These are phyloP conservation scores for Chrysolina oricalcia DNA, from an alignment of 2,888 invertebrate species.

Conservation along the genomic window DNA sequence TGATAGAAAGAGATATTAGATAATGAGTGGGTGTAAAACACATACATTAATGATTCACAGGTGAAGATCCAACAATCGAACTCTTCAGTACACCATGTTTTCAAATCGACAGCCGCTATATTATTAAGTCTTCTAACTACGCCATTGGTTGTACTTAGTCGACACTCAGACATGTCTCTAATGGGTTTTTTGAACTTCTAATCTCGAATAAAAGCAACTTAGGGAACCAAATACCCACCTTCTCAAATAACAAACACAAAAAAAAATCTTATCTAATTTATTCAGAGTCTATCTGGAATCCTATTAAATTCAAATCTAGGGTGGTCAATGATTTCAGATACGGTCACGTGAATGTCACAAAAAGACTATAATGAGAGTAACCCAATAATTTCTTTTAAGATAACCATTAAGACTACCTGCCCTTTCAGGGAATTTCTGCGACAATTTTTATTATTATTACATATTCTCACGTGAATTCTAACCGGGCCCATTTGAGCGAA, in stretches of 20 bases:
- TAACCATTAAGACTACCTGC: conserved; percentile 9
- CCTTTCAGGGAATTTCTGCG: conserved; percentile 7
- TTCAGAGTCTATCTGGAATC: conserved; percentile 2
- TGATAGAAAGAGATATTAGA: too few species aligned
- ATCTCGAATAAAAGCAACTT: not conserved
- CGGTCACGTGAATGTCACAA: not conserved
- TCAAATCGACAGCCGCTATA: too few species aligned
- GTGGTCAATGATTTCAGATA: not conserved
- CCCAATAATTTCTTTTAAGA: conserved; percentile 10
- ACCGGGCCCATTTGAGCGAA: conserved; percentile 9
- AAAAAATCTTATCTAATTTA: not conserved
- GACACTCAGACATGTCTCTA: not conserved
- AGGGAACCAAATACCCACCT: not conserved
- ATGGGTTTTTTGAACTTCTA: conserved; percentile 1
- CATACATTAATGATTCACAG: too few species aligned
- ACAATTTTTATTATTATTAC: conserved; percentile 17
- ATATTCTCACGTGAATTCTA: conserved; percentile 34
- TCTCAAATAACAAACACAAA: not conserved
- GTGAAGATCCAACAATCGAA: too few species aligned
- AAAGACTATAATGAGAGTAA: not conserved
- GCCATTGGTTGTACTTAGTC: not conserved
- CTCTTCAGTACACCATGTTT: too few species aligned
- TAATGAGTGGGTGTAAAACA: too few species aligned
- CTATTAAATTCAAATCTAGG: not conserved
- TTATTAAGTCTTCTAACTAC: too few species aligned